Evolutionary conservation across 2,888 invertebrate species (phyloP).

Genomic region (Xestia ashworthii): DNA sequence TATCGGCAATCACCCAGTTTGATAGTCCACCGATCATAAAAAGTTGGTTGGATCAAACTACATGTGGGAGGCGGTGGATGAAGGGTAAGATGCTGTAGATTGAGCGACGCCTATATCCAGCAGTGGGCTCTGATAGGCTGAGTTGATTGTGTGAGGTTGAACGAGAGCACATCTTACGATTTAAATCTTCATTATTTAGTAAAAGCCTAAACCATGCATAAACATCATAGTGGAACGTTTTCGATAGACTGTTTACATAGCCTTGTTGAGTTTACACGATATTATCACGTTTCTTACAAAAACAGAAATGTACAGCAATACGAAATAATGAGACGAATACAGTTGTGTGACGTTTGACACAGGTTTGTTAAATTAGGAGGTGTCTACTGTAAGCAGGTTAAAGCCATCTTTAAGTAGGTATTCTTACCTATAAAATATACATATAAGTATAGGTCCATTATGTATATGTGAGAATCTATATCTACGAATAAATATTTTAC

Average conservation of each 20-base stretch:
- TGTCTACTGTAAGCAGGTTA: conserved; percentile 2
- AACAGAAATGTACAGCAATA: conserved; percentile 59
- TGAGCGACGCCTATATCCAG: background rate
- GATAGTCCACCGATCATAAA: background rate
- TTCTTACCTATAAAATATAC: background rate
- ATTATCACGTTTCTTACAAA: conserved; percentile 53
- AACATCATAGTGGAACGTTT: conserved; percentile 59
- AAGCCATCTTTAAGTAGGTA: conserved; percentile 12
- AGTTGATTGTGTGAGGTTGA: background rate
- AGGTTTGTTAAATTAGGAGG: background rate
- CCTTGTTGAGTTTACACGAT: conserved; percentile 34
- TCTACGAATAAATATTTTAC: background rate
- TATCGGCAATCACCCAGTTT: background rate
- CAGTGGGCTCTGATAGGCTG: background rate
- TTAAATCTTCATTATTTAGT: conserved; percentile 12
- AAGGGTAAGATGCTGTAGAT: background rate
- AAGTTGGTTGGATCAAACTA: background rate
- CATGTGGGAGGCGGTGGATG: rapidly evolving
- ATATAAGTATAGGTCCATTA: background rate
- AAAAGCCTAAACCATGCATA: background rate
- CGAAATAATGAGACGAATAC: conserved; percentile 20
- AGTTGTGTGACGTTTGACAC: conserved; percentile 21
- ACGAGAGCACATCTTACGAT: background rate
- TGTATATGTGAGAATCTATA: background rate
- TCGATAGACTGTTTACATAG: conserved; percentile 50